Conservation (phyloP, 2,888 invertebrate species). For the Mamestra brassicae region DNA sequence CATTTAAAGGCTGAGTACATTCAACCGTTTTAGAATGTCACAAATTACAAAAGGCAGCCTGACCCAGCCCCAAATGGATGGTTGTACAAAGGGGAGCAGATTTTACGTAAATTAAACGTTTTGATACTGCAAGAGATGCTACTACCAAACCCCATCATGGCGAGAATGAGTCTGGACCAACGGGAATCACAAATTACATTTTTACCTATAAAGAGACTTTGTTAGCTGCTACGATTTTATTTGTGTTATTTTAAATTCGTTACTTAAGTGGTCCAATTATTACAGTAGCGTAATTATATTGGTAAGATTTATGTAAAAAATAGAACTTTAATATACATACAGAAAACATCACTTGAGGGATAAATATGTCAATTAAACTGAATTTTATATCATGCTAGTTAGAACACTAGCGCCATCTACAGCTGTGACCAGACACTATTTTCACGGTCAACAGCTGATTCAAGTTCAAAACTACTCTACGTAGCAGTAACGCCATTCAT, state of each 20-base stretch:
- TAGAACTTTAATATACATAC: background rate
- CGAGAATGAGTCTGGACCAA: background rate
- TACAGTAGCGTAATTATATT: background rate
- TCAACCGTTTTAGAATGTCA: background rate
- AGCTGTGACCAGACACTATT: background rate
- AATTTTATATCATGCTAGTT: background rate
- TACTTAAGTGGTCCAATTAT: no score
- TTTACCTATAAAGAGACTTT: no score
- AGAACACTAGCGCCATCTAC: conserved; percentile 48
- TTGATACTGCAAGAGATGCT: background rate
- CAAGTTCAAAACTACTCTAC: background rate
- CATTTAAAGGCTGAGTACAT: background rate
- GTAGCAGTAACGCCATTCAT: conserved; percentile 1
- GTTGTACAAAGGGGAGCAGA: background rate
- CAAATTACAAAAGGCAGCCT: background rate
- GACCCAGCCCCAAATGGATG: background rate
- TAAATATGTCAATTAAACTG: background rate
- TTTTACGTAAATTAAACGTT: background rate
- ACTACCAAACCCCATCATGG: background rate
- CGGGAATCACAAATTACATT: no score
- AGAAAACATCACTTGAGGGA: background rate
- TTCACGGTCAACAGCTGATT: background rate
- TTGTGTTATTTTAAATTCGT: background rate
- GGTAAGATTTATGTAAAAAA: background rate
- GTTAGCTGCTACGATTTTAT: background rate